These are phyloP conservation scores for Rotaria macrura DNA, from an alignment of 2,888 invertebrate species.

Conservation along the genomic window DNA sequence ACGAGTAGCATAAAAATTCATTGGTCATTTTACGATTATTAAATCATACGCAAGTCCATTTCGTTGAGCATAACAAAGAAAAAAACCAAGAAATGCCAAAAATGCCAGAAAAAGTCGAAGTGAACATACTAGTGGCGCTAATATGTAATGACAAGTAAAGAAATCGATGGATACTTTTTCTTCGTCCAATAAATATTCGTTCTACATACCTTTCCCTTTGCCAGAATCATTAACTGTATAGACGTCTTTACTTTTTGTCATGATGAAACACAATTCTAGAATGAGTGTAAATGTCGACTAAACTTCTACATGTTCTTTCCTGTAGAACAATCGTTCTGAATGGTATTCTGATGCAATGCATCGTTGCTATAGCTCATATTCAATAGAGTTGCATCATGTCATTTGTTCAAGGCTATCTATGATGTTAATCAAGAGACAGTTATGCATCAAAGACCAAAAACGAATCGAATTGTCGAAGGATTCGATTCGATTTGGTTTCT, in stretches of 20 bases:
- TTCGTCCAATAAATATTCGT: neutral
- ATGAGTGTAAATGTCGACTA: neutral
- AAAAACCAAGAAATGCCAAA: neutral
- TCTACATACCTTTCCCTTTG: neutral
- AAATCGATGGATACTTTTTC: neutral
- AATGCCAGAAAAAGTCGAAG: neutral
- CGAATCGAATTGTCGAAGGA: too few species aligned
- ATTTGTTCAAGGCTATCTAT: too few species aligned
- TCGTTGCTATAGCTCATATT: too few species aligned
- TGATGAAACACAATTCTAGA: neutral
- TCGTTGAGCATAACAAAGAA: constrained; percentile 12
- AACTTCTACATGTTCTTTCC: too few species aligned
- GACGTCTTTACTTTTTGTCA: neutral
- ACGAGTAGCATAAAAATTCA: neutral
- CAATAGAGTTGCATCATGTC: too few species aligned
- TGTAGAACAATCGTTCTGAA: too few species aligned
- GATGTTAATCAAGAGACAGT: too few species aligned
- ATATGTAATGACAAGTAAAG: too few species aligned
- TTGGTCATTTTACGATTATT: too few species aligned
- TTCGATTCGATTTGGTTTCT: too few species aligned
- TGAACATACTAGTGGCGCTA: neutral
- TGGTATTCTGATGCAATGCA: too few species aligned
- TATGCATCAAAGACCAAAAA: too few species aligned
- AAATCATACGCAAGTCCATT: neutral
- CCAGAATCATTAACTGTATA: neutral